Evolutionary conservation across 2,888 invertebrate species (phyloP).

Genomic region (Brachyptera putata): DNA sequence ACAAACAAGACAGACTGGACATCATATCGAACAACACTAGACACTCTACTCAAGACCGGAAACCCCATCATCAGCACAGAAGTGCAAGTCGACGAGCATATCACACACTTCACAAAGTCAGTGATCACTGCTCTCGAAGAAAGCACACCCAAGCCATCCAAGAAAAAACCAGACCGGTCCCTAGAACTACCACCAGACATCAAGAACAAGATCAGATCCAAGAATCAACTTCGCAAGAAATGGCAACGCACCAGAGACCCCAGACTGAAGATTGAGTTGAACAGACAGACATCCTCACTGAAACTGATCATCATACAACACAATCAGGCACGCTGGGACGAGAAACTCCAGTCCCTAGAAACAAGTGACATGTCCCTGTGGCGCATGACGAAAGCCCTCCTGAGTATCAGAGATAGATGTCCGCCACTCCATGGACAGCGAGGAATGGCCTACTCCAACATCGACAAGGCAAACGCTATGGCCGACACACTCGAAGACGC

Average conservation of each 20-base stretch:
- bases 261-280: background rate
- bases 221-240: background rate
- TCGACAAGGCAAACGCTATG: too few relatives aligned
- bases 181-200: background rate
- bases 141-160: background rate
- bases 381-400: background rate
- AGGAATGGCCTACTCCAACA: too few relatives aligned
- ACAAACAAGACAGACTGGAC: background rate
- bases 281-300: background rate
- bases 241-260: background rate
- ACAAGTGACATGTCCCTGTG: background rate
- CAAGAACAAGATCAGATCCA: background rate
- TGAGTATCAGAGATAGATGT: background rate
- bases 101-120: background rate
- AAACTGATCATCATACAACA: background rate
- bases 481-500: background rate
- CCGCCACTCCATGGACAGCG: background rate
- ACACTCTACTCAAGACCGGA: background rate
- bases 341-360: background rate
- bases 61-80: background rate
- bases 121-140: background rate
- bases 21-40: background rate
- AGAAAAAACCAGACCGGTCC: background rate
- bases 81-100: background rate
- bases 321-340: background rate